phyloP scores from a whole-genome alignment of 2,797 vertebrate species.

The Gallirallus australis region DNA sequence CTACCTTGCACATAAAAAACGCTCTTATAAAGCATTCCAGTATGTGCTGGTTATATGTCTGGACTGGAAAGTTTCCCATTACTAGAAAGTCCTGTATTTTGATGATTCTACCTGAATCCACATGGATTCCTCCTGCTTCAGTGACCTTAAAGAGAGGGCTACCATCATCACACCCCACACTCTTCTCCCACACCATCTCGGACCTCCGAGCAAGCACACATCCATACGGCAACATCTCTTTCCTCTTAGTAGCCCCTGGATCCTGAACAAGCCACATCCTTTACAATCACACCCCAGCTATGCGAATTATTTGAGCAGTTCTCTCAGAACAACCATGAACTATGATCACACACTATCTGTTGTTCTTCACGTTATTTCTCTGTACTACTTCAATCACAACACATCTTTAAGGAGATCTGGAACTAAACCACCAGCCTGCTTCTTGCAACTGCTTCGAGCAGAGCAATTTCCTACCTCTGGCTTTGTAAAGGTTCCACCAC shows the following conservation, averaged over 20 bases:
- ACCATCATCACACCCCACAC: background rate
- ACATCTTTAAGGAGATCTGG: background rate
- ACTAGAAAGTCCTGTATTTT: background rate
- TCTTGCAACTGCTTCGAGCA: background rate
- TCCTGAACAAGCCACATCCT: background rate
- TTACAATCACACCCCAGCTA: background rate
- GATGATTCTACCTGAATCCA: background rate
- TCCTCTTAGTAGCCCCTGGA: background rate
- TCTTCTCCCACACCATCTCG: background rate
- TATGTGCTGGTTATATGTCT: background rate
- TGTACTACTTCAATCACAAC: background rate
- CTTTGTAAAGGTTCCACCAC: background rate
- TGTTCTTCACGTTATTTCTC: background rate
- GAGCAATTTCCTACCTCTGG: accelerated
- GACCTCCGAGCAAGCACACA: background rate
- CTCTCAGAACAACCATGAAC: background rate
- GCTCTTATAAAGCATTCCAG: background rate
- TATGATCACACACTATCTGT: background rate
- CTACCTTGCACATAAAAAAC: background rate
- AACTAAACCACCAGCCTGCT: background rate
- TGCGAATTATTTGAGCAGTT: background rate
- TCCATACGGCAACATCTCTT: background rate
- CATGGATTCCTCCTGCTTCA: background rate
- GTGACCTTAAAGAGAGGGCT: background rate
- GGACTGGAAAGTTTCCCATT: background rate